These are phyloP conservation scores for Nanorana parkeri DNA, from an alignment of 2,113 vertebrate genomes.

Conservation along the genomic window DNA sequence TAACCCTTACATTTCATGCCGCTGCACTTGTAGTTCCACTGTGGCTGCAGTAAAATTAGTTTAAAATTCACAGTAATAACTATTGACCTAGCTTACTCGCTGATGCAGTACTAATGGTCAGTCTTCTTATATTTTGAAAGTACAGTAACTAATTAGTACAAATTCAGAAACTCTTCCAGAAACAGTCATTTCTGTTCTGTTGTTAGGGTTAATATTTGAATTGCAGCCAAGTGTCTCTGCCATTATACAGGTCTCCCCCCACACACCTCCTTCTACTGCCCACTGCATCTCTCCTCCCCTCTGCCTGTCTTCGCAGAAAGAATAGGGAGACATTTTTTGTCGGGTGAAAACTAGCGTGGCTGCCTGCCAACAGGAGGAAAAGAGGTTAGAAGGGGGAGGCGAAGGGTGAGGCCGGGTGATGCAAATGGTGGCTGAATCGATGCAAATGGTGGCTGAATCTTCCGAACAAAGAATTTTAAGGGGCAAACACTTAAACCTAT, in stretches of 20 bases:
- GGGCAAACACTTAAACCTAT: not conserved
- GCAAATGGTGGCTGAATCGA: not conserved
- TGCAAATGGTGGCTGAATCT: not conserved
- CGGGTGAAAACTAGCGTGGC: slow-evolving; percentile 55
- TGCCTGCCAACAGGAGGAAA: slow-evolving; percentile 24
- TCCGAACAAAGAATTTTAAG: not conserved
- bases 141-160: not conserved
- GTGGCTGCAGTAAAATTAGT: too few species aligned
- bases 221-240: slow-evolving; percentile 30
- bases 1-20: too few species aligned
- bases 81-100: too few species aligned
- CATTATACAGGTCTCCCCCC: slow-evolving; percentile 5
- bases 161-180: not conserved
- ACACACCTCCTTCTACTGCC: slow-evolving; percentile 7
- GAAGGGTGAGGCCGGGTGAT: not conserved
- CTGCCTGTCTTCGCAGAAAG: slow-evolving; percentile 43
- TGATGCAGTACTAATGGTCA: too few species aligned
- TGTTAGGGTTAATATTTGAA: slow-evolving; percentile 17
- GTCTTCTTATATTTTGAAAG: too few species aligned
- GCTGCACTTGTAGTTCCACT: too few species aligned
- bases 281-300: slow-evolving; percentile 10
- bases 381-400: slow-evolving; percentile 15
- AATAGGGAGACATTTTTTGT: slow-evolving; percentile 37
- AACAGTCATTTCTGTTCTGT: not conserved
- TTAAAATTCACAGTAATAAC: too few species aligned